Evolutionary conservation across 2,888 invertebrate genomes (phyloP).

Genomic region (Lasioglossum vierecki): DNA sequence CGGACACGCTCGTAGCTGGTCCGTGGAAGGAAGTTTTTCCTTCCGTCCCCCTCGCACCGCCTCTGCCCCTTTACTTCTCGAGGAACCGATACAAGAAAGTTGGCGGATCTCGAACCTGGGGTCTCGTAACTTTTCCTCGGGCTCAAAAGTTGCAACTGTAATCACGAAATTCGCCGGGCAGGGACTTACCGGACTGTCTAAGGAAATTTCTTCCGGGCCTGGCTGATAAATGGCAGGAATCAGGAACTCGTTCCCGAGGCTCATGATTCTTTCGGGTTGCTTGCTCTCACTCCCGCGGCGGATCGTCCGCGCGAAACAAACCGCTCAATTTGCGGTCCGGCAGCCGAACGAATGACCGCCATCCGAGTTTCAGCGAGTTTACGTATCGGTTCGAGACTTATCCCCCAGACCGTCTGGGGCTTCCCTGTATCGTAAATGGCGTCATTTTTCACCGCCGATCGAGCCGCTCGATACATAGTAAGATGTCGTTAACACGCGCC

Average conservation of each 20-base stretch:
- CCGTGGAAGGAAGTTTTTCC: conserved; percentile 16
- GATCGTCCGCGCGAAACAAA: conserved; percentile 74
- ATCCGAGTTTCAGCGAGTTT: conserved; percentile 74
- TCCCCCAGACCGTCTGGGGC: conserved; percentile 41
- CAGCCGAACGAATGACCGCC: conserved; percentile 77
- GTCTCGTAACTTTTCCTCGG: conserved; percentile 21
- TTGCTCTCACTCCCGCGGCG: conserved; percentile 6
- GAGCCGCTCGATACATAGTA: conserved; percentile 47
- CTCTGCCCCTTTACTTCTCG: background rate
- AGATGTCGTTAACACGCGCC: conserved; percentile 54
- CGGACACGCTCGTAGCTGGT: background rate
- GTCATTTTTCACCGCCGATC: conserved; percentile 71
- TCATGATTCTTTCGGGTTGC: conserved; percentile 48
- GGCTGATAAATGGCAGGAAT: conserved; percentile 64
- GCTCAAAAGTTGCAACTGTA: conserved; percentile 58
- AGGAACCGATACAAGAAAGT: conserved; percentile 41
- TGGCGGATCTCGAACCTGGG: conserved; percentile 12
- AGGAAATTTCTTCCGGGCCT: conserved; percentile 59
- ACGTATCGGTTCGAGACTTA: conserved; percentile 72
- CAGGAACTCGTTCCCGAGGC: conserved; percentile 51
- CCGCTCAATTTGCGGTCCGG: conserved; percentile 80
- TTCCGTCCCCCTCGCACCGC: background rate
- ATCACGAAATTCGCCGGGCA: conserved; percentile 58
- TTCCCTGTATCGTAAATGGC: conserved; percentile 63
- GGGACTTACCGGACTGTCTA: conserved; percentile 51